phyloP scores from a whole-genome alignment of 1,140 invertebrate genomes.

The Drosophila sp. region DNA sequence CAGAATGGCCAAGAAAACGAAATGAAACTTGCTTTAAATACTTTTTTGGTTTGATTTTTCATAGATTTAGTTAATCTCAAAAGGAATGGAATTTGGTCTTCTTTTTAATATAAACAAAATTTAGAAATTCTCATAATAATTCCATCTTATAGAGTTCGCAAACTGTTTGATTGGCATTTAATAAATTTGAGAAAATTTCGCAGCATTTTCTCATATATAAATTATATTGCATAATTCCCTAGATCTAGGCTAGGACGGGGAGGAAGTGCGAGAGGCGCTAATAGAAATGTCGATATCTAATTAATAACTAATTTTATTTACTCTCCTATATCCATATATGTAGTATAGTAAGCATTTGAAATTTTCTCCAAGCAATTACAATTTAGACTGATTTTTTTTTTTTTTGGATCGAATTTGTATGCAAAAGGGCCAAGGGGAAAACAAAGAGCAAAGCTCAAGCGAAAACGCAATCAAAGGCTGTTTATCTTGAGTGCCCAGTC shows the following conservation, averaged over 20 bases:
- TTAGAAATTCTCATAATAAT: too few species aligned
- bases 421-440: constrained; percentile 7
- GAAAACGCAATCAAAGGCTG: constrained; percentile 54
- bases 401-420: constrained; percentile 6
- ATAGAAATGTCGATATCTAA: not conserved
- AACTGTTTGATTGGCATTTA: too few species aligned
- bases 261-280: not conserved
- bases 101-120: too few species aligned
- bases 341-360: not conserved
- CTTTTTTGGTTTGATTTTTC: too few species aligned
- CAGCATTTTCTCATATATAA: too few species aligned
- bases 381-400: not conserved
- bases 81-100: too few species aligned
- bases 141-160: too few species aligned
- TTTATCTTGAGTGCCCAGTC: constrained; percentile 49
- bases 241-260: not conserved
- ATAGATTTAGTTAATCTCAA: too few species aligned
- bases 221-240: not conserved
- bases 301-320: not conserved
- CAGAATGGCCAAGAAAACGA: not conserved
- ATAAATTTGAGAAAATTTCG: too few species aligned
- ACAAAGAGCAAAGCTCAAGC: constrained; percentile 11
- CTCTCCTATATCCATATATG: not conserved
- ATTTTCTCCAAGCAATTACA: not conserved
- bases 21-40: too few species aligned